Evolutionary conservation across 2,888 invertebrate species (phyloP).

Genomic region (Cryptocheilus praepositus): DNA sequence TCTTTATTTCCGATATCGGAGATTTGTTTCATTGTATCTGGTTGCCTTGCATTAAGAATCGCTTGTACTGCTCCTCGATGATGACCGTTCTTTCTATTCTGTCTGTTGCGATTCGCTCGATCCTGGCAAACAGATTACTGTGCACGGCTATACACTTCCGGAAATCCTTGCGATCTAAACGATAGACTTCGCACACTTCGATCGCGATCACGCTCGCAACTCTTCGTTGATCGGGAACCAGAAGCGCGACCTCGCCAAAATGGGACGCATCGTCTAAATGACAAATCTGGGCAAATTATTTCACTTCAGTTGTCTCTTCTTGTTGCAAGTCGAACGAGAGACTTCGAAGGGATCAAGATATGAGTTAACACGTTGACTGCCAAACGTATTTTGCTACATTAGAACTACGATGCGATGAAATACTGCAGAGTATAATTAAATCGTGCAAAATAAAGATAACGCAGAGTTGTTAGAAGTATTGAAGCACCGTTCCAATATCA

Average conservation of each 20-base stretch:
- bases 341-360: too few relatives aligned
- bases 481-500: too few relatives aligned
- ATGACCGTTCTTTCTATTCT: conserved; percentile 68
- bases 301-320: too few relatives aligned
- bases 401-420: too few relatives aligned
- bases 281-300: conserved; percentile 65
- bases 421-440: too few relatives aligned
- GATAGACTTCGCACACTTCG: conserved; percentile 80
- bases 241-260: conserved; percentile 80
- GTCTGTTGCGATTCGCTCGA: conserved; percentile 70
- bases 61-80: conserved; percentile 69
- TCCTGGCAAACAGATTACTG: conserved; percentile 64
- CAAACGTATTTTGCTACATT: too few relatives aligned
- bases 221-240: conserved; percentile 78
- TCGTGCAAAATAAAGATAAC: too few relatives aligned
- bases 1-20: too few relatives aligned
- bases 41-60: conserved; percentile 34
- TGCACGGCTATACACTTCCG: conserved; percentile 67
- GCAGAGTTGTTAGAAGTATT: too few relatives aligned
- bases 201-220: conserved; percentile 79
- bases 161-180: conserved; percentile 78
- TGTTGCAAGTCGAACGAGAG: too few relatives aligned
- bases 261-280: conserved; percentile 80
- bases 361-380: too few relatives aligned
- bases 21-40: not conserved